phyloP scores from a whole-genome alignment of 2,797 vertebrate genomes.

The Nannoperca australis region DNA sequence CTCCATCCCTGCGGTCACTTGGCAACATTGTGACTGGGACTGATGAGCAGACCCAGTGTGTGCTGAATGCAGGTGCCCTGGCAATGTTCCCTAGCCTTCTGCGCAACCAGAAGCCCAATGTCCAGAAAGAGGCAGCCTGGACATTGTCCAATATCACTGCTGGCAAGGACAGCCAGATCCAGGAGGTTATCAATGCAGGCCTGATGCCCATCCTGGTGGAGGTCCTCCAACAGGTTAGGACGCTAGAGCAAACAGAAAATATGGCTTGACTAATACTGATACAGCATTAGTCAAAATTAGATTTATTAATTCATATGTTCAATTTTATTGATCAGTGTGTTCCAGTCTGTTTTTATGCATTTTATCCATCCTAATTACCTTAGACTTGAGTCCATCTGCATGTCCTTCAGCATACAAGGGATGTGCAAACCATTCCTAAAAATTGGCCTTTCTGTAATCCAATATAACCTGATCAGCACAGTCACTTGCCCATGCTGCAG shows the following conservation, averaged over 20 bases:
- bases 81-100: slow-evolving; percentile 88
- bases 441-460: background rate
- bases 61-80: slow-evolving; percentile 91
- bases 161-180: slow-evolving; percentile 93
- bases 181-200: slow-evolving; percentile 91
- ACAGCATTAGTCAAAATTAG: background rate
- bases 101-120: slow-evolving; percentile 88
- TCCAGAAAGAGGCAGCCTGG: slow-evolving; percentile 97
- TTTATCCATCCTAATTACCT: background rate
- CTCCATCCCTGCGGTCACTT: slow-evolving; percentile 89
- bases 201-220: slow-evolving; percentile 91
- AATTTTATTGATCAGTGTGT: background rate
- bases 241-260: background rate
- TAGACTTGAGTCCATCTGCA: too few relatives aligned
- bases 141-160: slow-evolving; percentile 96
- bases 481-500: background rate
- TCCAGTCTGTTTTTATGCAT: background rate
- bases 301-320: background rate
- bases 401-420: background rate
- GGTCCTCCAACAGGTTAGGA: slow-evolving; percentile 90
- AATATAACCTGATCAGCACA: background rate
- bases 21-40: slow-evolving; percentile 95
- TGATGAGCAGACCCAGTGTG: slow-evolving; percentile 81
- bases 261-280: background rate
- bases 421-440: background rate